phyloP scores from a whole-genome alignment of 2,113 vertebrate genomes.

The Brevimyrus niger region DNA sequence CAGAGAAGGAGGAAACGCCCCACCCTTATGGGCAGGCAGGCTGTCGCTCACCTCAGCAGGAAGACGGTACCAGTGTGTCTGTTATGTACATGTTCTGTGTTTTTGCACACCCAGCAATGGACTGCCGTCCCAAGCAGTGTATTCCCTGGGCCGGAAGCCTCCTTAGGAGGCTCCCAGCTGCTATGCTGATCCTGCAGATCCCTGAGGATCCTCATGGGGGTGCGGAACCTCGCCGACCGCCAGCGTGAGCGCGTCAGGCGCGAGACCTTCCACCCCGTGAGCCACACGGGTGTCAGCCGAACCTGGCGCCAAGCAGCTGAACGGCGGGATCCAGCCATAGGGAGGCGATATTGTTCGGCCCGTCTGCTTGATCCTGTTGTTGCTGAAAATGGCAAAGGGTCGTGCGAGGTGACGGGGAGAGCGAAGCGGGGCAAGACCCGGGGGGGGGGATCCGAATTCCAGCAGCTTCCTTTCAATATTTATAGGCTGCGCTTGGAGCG shows the following conservation, averaged over 20 bases:
- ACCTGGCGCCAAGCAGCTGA: neutral
- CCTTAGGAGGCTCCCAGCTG: neutral
- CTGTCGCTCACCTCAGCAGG: conserved; percentile 43
- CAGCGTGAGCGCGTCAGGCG: neutral
- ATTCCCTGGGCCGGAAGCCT: neutral
- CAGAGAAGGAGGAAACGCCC: conserved; percentile 39
- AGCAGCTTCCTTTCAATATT: neutral
- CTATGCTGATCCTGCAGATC: neutral
- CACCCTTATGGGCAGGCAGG: conserved; percentile 35
- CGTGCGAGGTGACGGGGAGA: neutral
- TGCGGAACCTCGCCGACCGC: neutral
- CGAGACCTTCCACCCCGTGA: neutral
- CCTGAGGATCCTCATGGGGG: neutral
- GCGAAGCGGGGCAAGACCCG: neutral
- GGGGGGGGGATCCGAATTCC: neutral
- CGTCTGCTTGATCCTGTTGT: neutral
- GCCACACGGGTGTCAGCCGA: neutral
- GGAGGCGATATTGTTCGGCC: neutral
- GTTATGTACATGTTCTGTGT: neutral
- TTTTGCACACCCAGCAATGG: neutral
- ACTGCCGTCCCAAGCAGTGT: neutral
- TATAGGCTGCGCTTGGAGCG: neutral
- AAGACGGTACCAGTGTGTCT: neutral
- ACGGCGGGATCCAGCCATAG: neutral
- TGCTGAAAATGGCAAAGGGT: neutral